Conservation (phyloP, 2,797 vertebrate species). For the Bradypodion pumilum region DNA sequence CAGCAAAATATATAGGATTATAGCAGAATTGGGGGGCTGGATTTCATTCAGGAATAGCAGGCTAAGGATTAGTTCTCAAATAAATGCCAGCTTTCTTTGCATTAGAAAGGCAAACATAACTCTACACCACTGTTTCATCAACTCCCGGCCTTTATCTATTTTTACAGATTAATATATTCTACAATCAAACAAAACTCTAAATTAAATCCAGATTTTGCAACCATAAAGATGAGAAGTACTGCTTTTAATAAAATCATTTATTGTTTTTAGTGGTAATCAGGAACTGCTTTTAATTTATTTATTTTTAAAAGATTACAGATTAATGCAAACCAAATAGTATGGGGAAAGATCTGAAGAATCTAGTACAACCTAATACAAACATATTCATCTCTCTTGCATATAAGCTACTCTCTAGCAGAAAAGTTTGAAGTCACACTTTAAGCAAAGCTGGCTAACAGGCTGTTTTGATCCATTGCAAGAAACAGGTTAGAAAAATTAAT, state of each 20-base stretch:
- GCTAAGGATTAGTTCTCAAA: constrained; percentile 1
- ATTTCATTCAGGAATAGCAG: constrained; percentile 5
- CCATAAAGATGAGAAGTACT: neutral
- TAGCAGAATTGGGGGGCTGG: neutral
- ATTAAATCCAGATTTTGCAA: neutral
- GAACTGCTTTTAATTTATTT: constrained; percentile 2
- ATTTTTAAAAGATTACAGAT: neutral
- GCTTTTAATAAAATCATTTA: neutral
- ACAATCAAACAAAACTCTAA: neutral
- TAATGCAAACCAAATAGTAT: neutral
- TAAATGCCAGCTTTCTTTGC: neutral
- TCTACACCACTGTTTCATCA: neutral
- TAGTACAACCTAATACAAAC: neutral
- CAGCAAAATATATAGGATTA: neutral
- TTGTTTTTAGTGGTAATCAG: neutral
- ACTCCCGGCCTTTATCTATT: constrained; percentile 1
- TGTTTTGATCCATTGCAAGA: neutral
- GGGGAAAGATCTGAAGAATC: neutral
- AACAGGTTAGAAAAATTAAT: neutral
- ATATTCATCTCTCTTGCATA: neutral
- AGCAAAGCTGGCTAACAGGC: neutral
- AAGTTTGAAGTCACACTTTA: neutral
- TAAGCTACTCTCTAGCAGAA: neutral
- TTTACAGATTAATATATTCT: constrained; percentile 18
- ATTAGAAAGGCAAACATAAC: constrained; percentile 2